Evolutionary conservation across 2,888 invertebrate genomes (phyloP), one percentile per base, ranked within the genome.

Genomic region (Caenorhabditis sp.): DNA sequence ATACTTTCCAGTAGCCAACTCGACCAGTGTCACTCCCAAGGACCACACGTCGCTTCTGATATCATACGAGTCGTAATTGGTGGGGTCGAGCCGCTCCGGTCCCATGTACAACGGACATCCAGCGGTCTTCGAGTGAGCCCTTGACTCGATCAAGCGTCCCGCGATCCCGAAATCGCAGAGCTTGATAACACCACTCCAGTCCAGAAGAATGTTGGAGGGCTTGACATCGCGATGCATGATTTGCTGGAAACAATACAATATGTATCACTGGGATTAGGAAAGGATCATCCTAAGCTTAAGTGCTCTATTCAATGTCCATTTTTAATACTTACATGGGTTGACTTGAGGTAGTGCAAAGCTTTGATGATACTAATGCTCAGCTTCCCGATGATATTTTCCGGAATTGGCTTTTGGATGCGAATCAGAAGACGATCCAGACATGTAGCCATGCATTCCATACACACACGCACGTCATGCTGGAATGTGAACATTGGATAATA

Each of bases 31-130:
- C 8, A 91, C 97, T 89, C 99, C 99, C 88, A 99, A 94, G 88
- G 97, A 97, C 99, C 99, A 99, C 68, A 99, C 98, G 94, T 99
- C 99, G 24, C 99, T 98, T 90, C 99, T 95, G 92, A 99, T 97
- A 94, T 99, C 99, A 93, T 99, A 99, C n/a, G 82, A 63, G 31
- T 56, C 24, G n/a, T 44, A 16, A 51, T 83, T 80, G 47, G 59
- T 66, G 1, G 86, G 86, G 44, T 84, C 72, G 16, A 89, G 70
- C 10, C 89, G 59, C 56, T 89, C 89, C 3, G 89, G 97, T 90
- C 98, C 97, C 97, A 98, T 97, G 92, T 98, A 99, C 1, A 98
- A 98, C 16, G 98, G 97, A 94, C 98, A 98, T 56, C 98, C 98
- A 2, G 97, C 98, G 35, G 94, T 97, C 28, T 81, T 75, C 5